phyloP scores from a whole-genome alignment of 2,113 vertebrate species.

The Prunella himalayana region DNA sequence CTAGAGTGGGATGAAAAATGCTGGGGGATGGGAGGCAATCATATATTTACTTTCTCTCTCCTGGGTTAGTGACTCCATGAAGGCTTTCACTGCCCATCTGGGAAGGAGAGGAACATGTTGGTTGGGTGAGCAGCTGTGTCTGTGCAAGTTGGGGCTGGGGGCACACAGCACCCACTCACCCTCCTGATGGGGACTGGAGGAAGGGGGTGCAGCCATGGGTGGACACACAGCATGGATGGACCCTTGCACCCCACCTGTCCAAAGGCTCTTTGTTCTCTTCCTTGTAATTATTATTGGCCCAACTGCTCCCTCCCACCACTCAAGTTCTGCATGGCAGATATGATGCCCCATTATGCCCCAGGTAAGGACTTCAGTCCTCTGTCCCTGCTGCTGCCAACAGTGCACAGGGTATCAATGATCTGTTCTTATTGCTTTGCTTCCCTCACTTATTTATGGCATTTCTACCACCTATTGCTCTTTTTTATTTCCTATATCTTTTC shows the following conservation, averaged over 20 bases:
- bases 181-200: accelerated
- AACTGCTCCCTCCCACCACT: background rate
- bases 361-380: background rate
- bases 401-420: background rate
- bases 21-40: background rate
- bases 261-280: background rate
- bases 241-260: background rate
- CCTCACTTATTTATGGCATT: background rate
- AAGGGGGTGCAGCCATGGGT: accelerated
- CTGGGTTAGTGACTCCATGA: background rate
- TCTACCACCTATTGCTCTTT: background rate
- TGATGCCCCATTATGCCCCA: background rate
- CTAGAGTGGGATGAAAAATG: background rate
- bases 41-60: background rate
- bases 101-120: accelerated
- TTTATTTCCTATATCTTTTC: background rate
- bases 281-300: background rate
- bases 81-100: background rate
- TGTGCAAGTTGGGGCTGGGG: background rate
- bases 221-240: background rate
- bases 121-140: background rate
- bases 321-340: background rate
- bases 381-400: background rate
- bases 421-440: background rate
- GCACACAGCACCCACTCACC: background rate